Evolutionary conservation across 2,797 vertebrate genomes (phyloP), one percentile per base, ranked within the genome.

Genomic region (Notolepis coatsorum): DNA sequence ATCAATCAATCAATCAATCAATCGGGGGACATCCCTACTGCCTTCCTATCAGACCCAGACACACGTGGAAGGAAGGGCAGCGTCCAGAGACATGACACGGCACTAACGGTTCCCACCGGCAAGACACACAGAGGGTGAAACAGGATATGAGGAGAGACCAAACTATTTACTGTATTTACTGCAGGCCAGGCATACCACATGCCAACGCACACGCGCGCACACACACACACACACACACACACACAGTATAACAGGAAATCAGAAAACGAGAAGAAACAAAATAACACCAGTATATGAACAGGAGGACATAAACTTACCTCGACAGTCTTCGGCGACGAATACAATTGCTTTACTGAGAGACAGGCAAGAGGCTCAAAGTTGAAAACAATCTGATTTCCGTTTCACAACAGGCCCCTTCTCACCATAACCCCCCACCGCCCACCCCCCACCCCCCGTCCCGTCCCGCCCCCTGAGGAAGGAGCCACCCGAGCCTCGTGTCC

Each of bases 101-200:
- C 77, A 84, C 81, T 88, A 82, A 91, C 85, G 82, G 68, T 76
- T 84, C 72, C 84, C 88, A 80, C 73, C 82, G 83, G 84, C 84
- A 63, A 73, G 50, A n/a, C 8, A 33, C 10, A 47, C 39, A 56
- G 52, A 60, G 73, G 48, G 71, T 68, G 48, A 81, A 81, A 79
- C 64, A 74, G 56, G 55, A 73, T 63, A 62, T 64, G 28, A 73
- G 43, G n/a, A 31, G 7, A 25, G 6, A 33, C 45, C 15, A 25
- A 58, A 27, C 39, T n/a, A 18, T 30, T 31, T 30, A 66, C 61
- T 27, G 47, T 49, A 45, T 35, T 20, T 35, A 28, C 21, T 21
- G 24, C 56, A 57, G 24, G 13, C n/a, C 39, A 41, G 54, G 13
- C 24, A 60, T 39, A 52, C 56, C 55, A 59, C 31, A 49, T n/a